Evolutionary conservation across 2,113 vertebrate genomes (phyloP).

Genomic region (Dicerorhinus sumatrensis): DNA sequence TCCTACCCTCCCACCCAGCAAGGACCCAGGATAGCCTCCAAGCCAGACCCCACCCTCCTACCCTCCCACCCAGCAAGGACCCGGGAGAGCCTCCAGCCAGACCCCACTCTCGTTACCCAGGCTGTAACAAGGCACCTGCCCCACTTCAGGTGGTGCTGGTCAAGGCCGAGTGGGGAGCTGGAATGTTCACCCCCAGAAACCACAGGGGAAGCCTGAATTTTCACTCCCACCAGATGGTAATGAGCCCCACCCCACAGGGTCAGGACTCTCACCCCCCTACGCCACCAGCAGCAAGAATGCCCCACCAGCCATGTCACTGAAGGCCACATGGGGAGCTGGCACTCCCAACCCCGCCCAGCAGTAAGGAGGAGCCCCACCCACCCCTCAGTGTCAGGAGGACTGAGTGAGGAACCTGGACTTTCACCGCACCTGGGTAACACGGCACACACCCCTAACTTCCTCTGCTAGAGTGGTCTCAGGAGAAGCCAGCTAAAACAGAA

Average conservation of each 20-base stretch:
- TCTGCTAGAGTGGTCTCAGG: background rate
- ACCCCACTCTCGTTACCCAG: background rate
- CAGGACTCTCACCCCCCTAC: background rate
- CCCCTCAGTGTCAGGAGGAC: background rate
- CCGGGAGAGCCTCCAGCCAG: no score
- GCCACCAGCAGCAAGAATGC: background rate
- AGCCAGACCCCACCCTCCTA: background rate
- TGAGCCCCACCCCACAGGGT: rapidly evolving
- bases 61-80: no score
- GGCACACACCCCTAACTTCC: background rate
- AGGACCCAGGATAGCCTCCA: no score
- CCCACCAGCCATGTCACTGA: background rate
- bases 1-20: no score
- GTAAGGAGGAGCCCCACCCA: background rate
- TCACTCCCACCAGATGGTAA: no score
- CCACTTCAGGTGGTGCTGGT: background rate
- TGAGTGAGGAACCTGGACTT: background rate
- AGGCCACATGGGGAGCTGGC: background rate
- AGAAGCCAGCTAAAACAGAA: background rate
- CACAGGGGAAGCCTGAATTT: background rate
- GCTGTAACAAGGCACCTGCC: no score
- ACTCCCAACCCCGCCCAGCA: background rate
- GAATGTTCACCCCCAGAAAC: no score
- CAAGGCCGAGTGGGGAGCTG: background rate
- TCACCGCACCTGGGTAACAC: background rate